These are phyloP conservation scores for Stictocephala bisonia DNA, from an alignment of 2,888 invertebrate genomes.

Conservation along the genomic window DNA sequence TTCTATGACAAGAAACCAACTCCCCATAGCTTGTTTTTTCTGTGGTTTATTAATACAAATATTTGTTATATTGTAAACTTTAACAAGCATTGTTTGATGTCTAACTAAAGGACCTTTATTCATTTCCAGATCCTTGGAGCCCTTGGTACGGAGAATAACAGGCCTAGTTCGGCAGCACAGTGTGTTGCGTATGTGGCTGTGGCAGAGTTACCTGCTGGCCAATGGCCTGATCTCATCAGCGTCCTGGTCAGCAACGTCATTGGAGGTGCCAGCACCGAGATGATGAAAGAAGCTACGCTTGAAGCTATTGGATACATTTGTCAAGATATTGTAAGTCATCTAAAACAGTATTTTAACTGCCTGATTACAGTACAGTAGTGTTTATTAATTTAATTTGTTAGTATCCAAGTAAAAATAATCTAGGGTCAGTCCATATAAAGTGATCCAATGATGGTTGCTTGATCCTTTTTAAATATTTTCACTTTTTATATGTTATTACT, in stretches of 20 bases:
- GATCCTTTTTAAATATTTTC: too few relatives aligned
- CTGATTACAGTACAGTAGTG: background rate
- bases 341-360: background rate
- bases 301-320: constrained; percentile 99
- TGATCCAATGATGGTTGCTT: too few relatives aligned
- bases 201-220: constrained; percentile 90
- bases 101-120: too few relatives aligned
- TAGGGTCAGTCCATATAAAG: too few relatives aligned
- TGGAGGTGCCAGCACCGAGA: constrained; percentile 85
- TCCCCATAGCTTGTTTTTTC: constrained; percentile 25
- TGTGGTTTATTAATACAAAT: constrained; percentile 7
- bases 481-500: too few relatives aligned
- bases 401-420: too few relatives aligned
- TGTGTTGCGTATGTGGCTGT: constrained; percentile 99
- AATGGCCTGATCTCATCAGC: constrained; percentile 93
- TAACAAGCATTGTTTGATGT: too few relatives aligned
- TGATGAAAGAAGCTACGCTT: constrained; percentile 95
- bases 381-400: background rate
- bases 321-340: constrained; percentile 83
- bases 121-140: constrained; percentile 85
- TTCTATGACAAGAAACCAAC: background rate
- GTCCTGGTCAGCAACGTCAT: constrained; percentile 92
- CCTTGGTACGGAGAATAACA: constrained; percentile 93
- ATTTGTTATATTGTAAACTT: background rate
- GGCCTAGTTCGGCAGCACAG: constrained; percentile 98